Conservation (phyloP, 2,797 vertebrate species). For the Erethizon dorsatum region DNA sequence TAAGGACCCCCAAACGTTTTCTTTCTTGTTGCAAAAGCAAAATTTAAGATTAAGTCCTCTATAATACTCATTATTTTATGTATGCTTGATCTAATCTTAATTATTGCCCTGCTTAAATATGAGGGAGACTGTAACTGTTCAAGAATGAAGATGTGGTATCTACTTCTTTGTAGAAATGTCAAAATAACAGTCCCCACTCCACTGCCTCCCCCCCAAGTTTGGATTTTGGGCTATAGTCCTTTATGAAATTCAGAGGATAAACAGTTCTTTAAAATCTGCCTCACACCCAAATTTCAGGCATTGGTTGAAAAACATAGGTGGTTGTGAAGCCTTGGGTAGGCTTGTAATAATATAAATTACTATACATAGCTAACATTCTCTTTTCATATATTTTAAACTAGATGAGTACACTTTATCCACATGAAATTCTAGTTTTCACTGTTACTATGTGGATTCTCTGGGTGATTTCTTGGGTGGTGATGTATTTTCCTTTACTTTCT, state of each 20-base stretch:
- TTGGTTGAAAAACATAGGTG: neutral
- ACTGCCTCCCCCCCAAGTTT: neutral
- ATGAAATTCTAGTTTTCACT: conserved; percentile 54
- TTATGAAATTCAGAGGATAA: conserved; percentile 58
- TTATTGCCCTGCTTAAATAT: neutral
- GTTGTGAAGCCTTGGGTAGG: neutral
- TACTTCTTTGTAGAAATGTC: conserved; percentile 10
- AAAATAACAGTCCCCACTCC: neutral
- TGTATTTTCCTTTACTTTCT: conserved; percentile 64
- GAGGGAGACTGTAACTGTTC: neutral
- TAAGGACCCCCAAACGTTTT: neutral
- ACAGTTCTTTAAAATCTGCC: conserved; percentile 34
- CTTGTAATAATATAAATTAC: conserved; percentile 10
- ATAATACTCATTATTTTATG: conserved; percentile 26
- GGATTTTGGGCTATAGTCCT: neutral
- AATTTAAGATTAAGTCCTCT: conserved; percentile 49
- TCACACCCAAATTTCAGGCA: neutral
- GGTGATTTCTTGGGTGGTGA: neutral
- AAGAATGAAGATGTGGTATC: neutral
- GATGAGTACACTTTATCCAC: neutral
- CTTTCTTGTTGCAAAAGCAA: conserved; percentile 34
- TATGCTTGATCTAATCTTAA: neutral
- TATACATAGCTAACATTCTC: neutral
- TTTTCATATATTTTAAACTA: conserved; percentile 59
- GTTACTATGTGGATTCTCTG: conserved; percentile 9